Evolutionary conservation across 2,113 vertebrate genomes (phyloP).

Genomic region (Microtus montanus): DNA sequence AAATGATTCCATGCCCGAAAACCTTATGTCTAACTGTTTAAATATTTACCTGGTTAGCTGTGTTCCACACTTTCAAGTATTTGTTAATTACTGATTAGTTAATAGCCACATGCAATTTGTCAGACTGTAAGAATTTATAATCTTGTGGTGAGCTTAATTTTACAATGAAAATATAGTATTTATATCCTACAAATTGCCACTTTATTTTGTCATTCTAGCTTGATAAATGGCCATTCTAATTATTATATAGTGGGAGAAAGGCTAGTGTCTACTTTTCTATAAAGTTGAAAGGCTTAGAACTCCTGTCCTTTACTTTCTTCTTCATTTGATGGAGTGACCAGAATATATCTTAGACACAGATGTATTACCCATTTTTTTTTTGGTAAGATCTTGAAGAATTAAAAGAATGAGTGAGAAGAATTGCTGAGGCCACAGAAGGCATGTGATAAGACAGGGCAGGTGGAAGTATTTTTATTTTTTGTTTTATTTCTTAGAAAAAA

Average conservation of each 20-base stretch:
- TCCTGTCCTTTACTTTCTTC: not conserved
- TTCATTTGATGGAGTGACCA: not conserved
- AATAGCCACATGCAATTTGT: not conserved
- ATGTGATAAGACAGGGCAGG: accelerated
- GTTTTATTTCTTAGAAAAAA: not conserved
- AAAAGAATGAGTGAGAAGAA: not conserved
- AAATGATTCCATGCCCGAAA: not conserved
- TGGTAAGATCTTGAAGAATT: not conserved
- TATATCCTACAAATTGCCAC: not conserved
- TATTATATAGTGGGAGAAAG: not conserved
- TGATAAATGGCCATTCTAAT: not conserved
- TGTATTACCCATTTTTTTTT: not conserved
- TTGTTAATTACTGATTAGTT: not conserved
- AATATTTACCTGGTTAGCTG: not conserved
- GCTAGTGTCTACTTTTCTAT: not conserved
- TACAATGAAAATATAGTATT: not conserved
- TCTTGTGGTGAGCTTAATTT: not conserved
- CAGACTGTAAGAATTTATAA: not conserved
- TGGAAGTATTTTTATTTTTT: not conserved
- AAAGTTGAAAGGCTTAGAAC: not conserved
- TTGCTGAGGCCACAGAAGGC: not conserved
- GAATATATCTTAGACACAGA: not conserved
- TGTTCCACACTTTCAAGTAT: not conserved
- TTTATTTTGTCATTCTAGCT: not conserved
- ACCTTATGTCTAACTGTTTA: not conserved